These are phyloP conservation scores for Pipistrellus pipistrellus DNA, from an alignment of 2,797 vertebrate species.

Conservation along the genomic window DNA sequence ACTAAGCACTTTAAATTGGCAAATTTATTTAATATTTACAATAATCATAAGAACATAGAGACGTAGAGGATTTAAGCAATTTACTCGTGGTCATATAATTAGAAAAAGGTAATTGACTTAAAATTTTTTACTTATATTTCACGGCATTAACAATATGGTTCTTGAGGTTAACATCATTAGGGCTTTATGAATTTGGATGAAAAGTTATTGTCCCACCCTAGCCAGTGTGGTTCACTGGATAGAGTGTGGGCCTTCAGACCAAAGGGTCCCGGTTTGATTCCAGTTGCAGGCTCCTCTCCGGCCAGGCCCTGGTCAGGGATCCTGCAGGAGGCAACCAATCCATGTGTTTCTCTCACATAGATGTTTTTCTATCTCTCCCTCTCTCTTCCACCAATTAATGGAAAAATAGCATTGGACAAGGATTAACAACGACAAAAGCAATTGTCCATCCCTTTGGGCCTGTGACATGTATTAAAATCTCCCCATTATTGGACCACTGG, in stretches of 20 bases:
- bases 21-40: not conserved
- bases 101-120: conserved; percentile 13
- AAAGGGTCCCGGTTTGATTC: too few species aligned
- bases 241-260: too few species aligned
- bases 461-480: not conserved
- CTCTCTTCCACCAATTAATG: too few species aligned
- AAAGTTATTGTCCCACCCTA: not conserved
- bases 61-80: not conserved
- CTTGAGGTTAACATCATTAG: not conserved
- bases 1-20: not conserved
- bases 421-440: not conserved
- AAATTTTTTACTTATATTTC: not conserved
- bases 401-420: too few species aligned
- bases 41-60: not conserved
- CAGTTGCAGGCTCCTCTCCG: too few species aligned
- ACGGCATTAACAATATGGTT: not conserved
- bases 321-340: too few species aligned
- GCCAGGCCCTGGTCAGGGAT: too few species aligned
- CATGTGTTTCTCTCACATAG: too few species aligned
- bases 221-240: too few species aligned
- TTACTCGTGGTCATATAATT: conserved; percentile 47
- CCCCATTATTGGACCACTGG: not conserved
- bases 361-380: too few species aligned
- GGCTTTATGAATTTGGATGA: not conserved
- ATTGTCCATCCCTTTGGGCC: not conserved